Conservation (phyloP, 1,140 invertebrate species). For the Drosophila triauraria region DNA sequence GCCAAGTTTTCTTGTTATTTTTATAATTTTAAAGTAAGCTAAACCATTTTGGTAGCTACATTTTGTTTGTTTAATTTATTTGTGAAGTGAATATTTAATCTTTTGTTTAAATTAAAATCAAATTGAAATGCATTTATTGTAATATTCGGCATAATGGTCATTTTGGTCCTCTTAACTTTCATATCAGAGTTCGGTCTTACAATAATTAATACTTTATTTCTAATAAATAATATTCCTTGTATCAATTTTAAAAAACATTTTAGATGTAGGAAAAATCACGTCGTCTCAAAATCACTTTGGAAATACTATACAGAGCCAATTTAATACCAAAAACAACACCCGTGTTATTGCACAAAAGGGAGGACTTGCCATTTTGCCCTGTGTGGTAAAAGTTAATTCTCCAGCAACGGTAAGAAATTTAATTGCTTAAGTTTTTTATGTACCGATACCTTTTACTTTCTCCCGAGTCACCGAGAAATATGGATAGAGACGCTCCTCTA, state of each 20-base stretch:
- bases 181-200: too few relatives aligned
- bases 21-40: background rate
- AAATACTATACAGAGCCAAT: conserved; percentile 73
- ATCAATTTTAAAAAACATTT: conserved; percentile 7
- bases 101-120: too few relatives aligned
- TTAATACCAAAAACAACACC: conserved; percentile 87
- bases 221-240: background rate
- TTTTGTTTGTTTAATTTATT: too few relatives aligned
- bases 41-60: background rate
- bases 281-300: conserved; percentile 81
- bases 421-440: too few relatives aligned
- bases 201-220: background rate
- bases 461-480: too few relatives aligned
- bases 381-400: conserved; percentile 89
- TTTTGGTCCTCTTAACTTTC: too few relatives aligned
- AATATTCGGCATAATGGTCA: too few relatives aligned
- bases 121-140: too few relatives aligned
- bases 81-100: too few relatives aligned
- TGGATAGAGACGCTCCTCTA: too few relatives aligned
- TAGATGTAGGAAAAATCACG: conserved; percentile 80
- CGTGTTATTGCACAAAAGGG: conserved; percentile 90
- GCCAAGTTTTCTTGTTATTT: background rate
- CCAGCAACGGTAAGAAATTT: conserved; percentile 89
- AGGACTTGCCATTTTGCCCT: conserved; percentile 89
- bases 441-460: too few relatives aligned